Evolutionary conservation across 1,140 invertebrate species (phyloP), one percentile per base, ranked within the genome.

Genomic region (Pectinophora gossypiella): DNA sequence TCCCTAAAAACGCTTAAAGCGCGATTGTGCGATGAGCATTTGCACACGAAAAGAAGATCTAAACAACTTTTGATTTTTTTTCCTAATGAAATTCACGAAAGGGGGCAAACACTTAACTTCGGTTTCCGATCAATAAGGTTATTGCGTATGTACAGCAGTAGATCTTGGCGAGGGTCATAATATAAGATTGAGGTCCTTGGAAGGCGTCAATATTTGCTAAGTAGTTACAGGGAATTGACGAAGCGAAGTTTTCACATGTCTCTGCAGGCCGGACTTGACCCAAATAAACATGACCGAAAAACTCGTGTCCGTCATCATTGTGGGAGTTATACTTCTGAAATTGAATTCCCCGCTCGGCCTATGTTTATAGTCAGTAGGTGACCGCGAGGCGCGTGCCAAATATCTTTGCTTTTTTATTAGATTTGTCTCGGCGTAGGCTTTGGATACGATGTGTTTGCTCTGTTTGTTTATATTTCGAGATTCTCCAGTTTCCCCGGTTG

Each of bases 271-370:
- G 56, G 55, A 46, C 56, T 64, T 69, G 67, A 71, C 69, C 61
- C 61, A 66, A 66, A 65, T 68, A 74, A 77, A 74, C 69, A 74
- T 57, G n/a, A n/a, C 40, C 54, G 56, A 69, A 61, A 67, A 68
- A 72, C 59, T 68, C 53, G 59, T 52, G 60, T 59, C 52, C 56
- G 51, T 68, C 68, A 65, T 59, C 23, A 12, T 27, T 48, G 42
- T 48, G 45, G 48, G 51, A 55, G 47, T 63, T 67, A 59, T 66
- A 68, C 63, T 70, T 67, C 63, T 49, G 43, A 67, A 71, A 76
- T 68, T 64, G 59, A 68, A 68, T 68, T 67, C 53, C 35, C 42
- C 58, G 44, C 47, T 57, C 40, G 46, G 38, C 44, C 50, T 60
- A 36, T 60, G 55, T 58, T 62, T 64, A 61, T 65, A 48, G 57